These are phyloP conservation scores for Perca fluviatilis DNA, from an alignment of 2,113 vertebrate species.

Conservation along the genomic window DNA sequence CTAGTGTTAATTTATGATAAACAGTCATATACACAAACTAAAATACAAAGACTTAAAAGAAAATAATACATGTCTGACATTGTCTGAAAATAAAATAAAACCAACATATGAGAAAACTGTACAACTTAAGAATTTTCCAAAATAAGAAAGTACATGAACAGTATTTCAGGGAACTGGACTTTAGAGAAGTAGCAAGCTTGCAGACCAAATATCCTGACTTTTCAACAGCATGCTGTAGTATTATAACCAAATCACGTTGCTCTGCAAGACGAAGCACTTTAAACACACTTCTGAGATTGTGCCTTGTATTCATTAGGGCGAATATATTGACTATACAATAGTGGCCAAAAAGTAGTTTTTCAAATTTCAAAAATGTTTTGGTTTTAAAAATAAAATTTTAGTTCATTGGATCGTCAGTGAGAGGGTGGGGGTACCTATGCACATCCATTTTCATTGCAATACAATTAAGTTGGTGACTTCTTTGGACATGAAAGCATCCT, in stretches of 20 bases:
- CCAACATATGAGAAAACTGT: conserved; percentile 90
- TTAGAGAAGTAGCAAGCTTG: conserved; percentile 78
- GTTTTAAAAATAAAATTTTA: conserved; percentile 60
- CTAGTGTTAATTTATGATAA: conserved; percentile 92
- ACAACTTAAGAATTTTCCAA: conserved; percentile 89
- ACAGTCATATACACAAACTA: conserved; percentile 91
- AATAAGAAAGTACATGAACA: conserved; percentile 77
- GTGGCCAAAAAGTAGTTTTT: conserved; percentile 78
- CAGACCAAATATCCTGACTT: conserved; percentile 75
- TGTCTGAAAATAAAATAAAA: conserved; percentile 88
- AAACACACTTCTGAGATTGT: conserved; percentile 77
- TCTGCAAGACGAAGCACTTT: conserved; percentile 78
- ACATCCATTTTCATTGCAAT: conserved; percentile 78
- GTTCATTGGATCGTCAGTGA: conserved; percentile 61
- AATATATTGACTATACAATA: conserved; percentile 77
- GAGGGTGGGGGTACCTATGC: conserved; percentile 66
- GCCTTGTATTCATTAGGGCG: conserved; percentile 68
- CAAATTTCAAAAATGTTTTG: conserved; percentile 76
- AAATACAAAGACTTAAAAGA: conserved; percentile 87
- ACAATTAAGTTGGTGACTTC: conserved; percentile 77
- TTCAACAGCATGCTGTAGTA: conserved; percentile 78
- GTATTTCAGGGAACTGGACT: conserved; percentile 77
- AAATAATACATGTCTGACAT: conserved; percentile 93
- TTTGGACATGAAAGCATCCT: conserved; percentile 84
- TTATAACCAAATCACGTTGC: conserved; percentile 78